Conservation (phyloP, 2,797 vertebrate genomes). For the Parambassis ranga region DNA sequence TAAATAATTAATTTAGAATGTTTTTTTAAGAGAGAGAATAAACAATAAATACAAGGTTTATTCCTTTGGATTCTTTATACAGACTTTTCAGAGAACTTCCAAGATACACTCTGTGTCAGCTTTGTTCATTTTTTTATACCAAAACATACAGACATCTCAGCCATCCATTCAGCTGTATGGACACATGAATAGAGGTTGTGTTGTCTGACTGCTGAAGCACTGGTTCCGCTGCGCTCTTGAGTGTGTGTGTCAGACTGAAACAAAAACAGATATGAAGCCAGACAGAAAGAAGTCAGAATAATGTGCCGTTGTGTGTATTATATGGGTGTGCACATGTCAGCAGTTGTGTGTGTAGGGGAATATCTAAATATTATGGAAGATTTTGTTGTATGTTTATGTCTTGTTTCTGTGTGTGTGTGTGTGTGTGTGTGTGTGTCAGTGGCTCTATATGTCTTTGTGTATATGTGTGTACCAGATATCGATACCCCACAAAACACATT, state of each 20-base stretch:
- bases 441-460: constrained; percentile 2
- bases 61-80: too few species aligned
- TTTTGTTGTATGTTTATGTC: constrained; percentile 65
- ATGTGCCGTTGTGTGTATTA: constrained; percentile 48
- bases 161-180: background rate
- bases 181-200: background rate
- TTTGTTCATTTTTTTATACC: too few species aligned
- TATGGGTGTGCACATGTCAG: constrained; percentile 28
- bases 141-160: too few species aligned
- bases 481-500: background rate
- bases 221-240: constrained; percentile 51
- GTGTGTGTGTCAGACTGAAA: constrained; percentile 73
- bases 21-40: background rate
- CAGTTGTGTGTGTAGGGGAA: constrained; percentile 31
- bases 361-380: constrained; percentile 70
- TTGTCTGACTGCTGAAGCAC: background rate
- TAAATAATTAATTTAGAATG: background rate
- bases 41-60: background rate
- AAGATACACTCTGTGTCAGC: too few species aligned
- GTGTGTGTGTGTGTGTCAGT: background rate
- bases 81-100: too few species aligned
- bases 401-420: constrained; percentile 38
- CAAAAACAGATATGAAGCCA: constrained; percentile 41
- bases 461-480: constrained; percentile 8
- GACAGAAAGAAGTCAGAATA: constrained; percentile 42